Conservation (phyloP, 2,113 vertebrate species). For the Piprites chloris region DNA sequence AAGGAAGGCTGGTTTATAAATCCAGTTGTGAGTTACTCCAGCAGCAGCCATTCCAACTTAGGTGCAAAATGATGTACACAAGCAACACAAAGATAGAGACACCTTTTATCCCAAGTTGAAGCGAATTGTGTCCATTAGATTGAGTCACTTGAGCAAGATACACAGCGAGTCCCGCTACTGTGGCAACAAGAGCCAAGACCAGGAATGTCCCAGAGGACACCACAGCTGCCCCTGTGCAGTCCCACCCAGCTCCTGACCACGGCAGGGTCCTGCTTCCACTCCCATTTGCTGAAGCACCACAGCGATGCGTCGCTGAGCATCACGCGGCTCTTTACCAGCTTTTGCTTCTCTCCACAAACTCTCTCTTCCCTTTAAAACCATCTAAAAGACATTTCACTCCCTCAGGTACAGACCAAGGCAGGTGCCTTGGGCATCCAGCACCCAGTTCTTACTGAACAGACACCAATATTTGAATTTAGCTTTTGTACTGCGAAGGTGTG, state of each 20-base stretch:
- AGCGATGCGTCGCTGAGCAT: not conserved
- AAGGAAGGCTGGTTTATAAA: not conserved
- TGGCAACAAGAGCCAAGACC: not conserved
- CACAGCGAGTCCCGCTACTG: accelerated
- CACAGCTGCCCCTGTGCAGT: not conserved
- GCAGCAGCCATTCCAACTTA: not conserved
- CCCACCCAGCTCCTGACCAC: not conserved
- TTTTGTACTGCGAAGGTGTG: not conserved
- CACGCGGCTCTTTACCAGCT: accelerated
- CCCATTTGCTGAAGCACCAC: not conserved
- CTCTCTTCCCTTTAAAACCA: not conserved
- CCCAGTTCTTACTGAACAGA: not conserved
- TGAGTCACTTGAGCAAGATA: not conserved
- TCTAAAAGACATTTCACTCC: not conserved
- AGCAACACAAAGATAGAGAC: not conserved
- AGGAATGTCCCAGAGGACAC: not conserved
- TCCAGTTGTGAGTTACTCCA: not conserved
- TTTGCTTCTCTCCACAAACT: not conserved
- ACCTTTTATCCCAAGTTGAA: not conserved
- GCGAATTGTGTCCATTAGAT: not conserved
- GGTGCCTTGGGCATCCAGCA: not conserved
- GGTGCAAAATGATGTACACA: accelerated
- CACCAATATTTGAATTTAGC: not conserved
- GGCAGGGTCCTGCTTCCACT: not conserved
- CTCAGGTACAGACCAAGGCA: not conserved